Evolutionary conservation across 2,888 invertebrate genomes (phyloP).

Genomic region (Desoria tigrina): DNA sequence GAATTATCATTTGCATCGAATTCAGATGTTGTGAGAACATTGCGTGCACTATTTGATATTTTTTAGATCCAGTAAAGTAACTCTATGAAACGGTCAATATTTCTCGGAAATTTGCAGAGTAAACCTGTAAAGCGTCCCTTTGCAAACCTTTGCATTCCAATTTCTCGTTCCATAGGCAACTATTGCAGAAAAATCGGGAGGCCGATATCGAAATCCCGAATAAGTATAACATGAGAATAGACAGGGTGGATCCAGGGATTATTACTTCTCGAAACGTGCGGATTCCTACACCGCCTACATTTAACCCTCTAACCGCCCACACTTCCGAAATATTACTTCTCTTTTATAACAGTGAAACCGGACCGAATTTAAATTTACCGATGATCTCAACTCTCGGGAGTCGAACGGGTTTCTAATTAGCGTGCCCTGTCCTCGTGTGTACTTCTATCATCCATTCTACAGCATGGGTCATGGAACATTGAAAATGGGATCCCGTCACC

Average conservation of each 20-base stretch:
- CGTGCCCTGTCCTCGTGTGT: conserved; percentile 10
- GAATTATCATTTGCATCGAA: too few species aligned
- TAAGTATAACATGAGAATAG: not conserved
- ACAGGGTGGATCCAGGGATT: not conserved
- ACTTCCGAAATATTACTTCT: not conserved
- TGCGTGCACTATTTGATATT: too few species aligned
- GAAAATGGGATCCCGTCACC: not conserved
- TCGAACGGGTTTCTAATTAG: conserved; percentile 20
- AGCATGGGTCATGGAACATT: conserved; percentile 12
- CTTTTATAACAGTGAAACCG: not conserved
- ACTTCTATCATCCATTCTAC: not conserved
- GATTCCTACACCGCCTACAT: conserved; percentile 12
- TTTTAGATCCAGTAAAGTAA: too few species aligned
- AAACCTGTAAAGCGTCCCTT: too few species aligned
- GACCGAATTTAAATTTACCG: conserved; percentile 7
- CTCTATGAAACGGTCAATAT: too few species aligned
- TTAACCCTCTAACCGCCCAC: conserved; percentile 18
- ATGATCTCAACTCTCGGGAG: conserved; percentile 1
- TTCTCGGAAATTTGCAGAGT: too few species aligned
- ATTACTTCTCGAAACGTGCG: not conserved
- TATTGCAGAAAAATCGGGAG: too few species aligned
- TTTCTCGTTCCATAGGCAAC: too few species aligned
- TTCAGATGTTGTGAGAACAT: too few species aligned
- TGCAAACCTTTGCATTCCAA: too few species aligned
- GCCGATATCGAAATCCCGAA: not conserved